These are phyloP conservation scores for Octomys mimax DNA, from an alignment of 2,797 vertebrate genomes.

Conservation along the genomic window DNA sequence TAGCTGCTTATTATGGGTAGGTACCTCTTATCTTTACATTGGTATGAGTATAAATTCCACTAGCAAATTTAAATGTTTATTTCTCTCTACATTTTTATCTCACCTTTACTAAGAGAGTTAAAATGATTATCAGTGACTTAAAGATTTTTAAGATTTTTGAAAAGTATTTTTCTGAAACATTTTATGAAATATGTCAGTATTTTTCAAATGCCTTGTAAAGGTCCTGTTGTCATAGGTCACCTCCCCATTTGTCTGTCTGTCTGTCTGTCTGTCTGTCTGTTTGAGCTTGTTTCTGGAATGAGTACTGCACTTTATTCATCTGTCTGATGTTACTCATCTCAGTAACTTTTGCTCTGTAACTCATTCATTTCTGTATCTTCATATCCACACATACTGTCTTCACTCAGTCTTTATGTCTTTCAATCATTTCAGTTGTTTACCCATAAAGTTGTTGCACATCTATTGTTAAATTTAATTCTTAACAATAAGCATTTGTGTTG, in stretches of 20 bases:
- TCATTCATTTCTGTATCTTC: background rate
- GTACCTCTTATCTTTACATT: background rate
- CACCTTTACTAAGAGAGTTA: background rate
- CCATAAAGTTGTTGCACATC: background rate
- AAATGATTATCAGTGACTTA: background rate
- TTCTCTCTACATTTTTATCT: background rate
- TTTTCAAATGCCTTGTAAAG: background rate
- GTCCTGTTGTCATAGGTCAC: fast-evolving
- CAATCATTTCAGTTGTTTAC: background rate
- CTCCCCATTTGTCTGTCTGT: background rate
- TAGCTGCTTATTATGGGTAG: background rate
- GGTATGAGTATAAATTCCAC: background rate
- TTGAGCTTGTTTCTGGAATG: background rate
- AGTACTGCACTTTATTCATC: too few species aligned
- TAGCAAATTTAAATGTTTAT: background rate
- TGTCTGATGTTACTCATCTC: background rate
- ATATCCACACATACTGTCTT: background rate
- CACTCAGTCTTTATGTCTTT: background rate
- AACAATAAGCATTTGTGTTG: background rate
- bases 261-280: background rate
- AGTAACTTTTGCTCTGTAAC: background rate
- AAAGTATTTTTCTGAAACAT: background rate
- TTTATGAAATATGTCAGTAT: background rate
- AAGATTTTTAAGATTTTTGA: background rate
- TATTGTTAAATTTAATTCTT: background rate